Conservation (phyloP, 2,797 vertebrate species). For the Alosa sapidissima region DNA sequence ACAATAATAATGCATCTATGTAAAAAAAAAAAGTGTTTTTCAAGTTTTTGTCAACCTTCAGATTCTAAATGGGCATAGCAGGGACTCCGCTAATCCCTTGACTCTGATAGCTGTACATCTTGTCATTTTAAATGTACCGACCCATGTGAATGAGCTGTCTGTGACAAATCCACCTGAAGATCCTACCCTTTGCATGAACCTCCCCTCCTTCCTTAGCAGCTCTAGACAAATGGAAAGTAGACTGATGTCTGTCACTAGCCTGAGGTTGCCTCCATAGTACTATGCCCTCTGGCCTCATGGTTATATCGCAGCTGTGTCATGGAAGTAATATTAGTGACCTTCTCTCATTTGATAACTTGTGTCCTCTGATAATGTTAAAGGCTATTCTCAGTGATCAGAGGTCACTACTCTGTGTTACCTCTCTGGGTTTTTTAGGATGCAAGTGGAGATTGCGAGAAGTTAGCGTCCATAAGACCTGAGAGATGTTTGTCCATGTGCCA, state of each 20-base stretch:
- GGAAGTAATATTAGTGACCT: conserved; percentile 14
- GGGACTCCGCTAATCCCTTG: neutral
- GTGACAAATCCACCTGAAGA: conserved; percentile 3
- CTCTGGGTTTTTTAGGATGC: neutral
- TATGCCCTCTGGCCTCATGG: neutral
- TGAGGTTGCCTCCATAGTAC: conserved; percentile 2
- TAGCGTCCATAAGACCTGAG: neutral
- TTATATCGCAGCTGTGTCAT: neutral
- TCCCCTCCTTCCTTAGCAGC: neutral
- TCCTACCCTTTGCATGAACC: neutral
- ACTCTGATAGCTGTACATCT: neutral
- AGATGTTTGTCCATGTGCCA: neutral
- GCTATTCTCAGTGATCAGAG: neutral
- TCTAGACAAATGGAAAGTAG: conserved; percentile 8
- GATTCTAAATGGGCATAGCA: conserved; percentile 24
- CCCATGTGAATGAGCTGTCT: conserved; percentile 24
- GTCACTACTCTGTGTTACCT: neutral
- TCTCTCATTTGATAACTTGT: neutral
- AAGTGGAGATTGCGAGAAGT: neutral
- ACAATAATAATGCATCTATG: conserved; percentile 9
- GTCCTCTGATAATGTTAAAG: neutral
- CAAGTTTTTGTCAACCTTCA: conserved; percentile 13
- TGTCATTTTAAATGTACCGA: conserved; percentile 24
- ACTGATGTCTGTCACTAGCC: conserved; percentile 21
- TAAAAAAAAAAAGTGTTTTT: conserved; percentile 7